Conservation (phyloP, 2,113 vertebrate genomes). For the Campylomormyrus numenius region DNA sequence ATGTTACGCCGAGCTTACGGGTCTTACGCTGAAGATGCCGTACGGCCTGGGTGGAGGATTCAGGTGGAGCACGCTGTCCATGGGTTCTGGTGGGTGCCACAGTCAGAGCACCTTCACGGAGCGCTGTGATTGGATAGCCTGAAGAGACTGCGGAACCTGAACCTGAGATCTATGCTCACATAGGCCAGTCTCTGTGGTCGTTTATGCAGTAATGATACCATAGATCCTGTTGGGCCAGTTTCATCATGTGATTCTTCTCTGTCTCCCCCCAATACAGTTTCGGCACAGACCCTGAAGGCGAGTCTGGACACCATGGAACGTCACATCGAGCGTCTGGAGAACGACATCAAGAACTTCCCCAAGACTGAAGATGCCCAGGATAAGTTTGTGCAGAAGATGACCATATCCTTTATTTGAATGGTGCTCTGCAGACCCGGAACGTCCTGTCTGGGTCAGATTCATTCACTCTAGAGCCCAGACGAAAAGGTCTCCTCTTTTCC, state of each 20-base stretch:
- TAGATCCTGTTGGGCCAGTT: background rate
- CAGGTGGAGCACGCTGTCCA: background rate
- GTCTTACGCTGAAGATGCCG: background rate
- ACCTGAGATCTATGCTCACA: background rate
- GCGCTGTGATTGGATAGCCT: background rate
- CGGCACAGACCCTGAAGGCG: constrained; percentile 84
- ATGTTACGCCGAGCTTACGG: background rate
- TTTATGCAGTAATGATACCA: background rate
- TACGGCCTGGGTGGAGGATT: background rate
- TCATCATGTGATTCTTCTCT: constrained; percentile 10
- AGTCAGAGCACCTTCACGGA: background rate
- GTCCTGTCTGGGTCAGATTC: background rate
- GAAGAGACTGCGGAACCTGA: background rate
- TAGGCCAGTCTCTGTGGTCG: background rate
- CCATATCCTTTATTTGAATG: constrained; percentile 84
- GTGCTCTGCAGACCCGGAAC: background rate
- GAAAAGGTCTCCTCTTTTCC: constrained; percentile 16
- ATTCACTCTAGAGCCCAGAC: background rate
- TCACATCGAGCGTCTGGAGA: constrained; percentile 80
- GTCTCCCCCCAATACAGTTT: constrained; percentile 59
- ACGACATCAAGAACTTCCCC: constrained; percentile 79
- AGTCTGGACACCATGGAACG: constrained; percentile 80
- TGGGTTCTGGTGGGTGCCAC: background rate
- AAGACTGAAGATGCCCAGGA: constrained; percentile 75
- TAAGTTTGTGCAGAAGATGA: constrained; percentile 96